phyloP scores from a whole-genome alignment of 2,888 invertebrate species.

The Xestia sexstrigata region DNA sequence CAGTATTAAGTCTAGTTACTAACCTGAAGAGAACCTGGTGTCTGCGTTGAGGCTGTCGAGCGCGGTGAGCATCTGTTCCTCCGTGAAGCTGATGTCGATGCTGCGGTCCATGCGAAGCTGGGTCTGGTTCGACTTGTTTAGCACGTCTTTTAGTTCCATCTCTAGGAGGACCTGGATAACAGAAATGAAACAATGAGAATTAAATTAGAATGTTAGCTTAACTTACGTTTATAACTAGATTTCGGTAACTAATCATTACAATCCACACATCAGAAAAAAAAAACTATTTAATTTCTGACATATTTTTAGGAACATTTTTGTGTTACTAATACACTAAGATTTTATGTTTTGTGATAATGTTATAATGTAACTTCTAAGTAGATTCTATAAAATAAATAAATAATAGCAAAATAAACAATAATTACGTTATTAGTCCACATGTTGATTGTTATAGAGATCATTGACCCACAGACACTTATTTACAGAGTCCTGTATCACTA shows the following conservation, averaged over 20 bases:
- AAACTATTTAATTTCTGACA: neutral
- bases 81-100: conserved; percentile 86
- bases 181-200: neutral
- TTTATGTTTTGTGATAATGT: no score
- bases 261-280: no score
- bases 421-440: neutral
- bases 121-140: conserved; percentile 84
- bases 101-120: conserved; percentile 81
- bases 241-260: no score
- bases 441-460: neutral
- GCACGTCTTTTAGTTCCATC: conserved; percentile 84
- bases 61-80: conserved; percentile 85
- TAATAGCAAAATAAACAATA: no score
- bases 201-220: neutral
- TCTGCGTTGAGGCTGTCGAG: conserved; percentile 84
- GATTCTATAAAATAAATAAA: no score
- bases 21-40: conserved; percentile 81
- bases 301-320: no score
- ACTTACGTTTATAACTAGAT: no score
- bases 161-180: conserved; percentile 79
- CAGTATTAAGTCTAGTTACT: neutral
- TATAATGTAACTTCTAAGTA: no score
- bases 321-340: no score
- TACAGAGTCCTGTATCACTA: neutral
- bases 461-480: neutral